Evolutionary conservation across 2,113 vertebrate genomes (phyloP).

Genomic region (Balaeniceps rex): DNA sequence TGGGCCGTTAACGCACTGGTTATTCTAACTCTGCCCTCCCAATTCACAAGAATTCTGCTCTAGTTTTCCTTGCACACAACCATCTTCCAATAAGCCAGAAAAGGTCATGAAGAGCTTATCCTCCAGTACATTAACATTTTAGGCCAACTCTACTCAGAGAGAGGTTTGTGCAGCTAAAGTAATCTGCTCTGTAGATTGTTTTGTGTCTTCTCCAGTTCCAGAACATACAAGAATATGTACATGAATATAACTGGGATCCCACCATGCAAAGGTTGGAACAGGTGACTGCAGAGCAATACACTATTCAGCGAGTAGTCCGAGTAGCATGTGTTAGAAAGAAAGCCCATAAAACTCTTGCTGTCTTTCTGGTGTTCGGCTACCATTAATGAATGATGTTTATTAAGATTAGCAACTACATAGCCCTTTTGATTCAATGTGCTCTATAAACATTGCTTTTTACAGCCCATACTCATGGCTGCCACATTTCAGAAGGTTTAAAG

Average conservation of each 20-base stretch:
- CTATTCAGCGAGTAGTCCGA: neutral
- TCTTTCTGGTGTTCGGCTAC: neutral
- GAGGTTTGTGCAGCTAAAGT: neutral
- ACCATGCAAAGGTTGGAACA: neutral
- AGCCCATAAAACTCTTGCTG: neutral
- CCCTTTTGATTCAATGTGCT: neutral
- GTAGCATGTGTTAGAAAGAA: neutral
- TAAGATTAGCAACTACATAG: neutral
- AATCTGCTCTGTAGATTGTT: neutral
- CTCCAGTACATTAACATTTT: neutral
- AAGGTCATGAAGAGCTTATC: neutral
- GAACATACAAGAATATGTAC: neutral
- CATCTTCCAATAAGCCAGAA: neutral
- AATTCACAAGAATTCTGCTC: neutral
- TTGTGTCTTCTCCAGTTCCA: neutral
- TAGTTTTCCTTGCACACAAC: neutral
- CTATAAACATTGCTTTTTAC: neutral
- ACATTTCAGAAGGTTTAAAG: neutral
- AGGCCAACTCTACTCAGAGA: neutral
- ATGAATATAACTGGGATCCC: neutral
- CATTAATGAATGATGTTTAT: neutral
- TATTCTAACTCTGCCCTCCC: neutral
- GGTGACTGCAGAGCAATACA: neutral
- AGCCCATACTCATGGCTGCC: neutral
- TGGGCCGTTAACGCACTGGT: neutral